These are phyloP conservation scores for Diarsia rubi DNA, from an alignment of 2,888 invertebrate genomes.

Conservation along the genomic window DNA sequence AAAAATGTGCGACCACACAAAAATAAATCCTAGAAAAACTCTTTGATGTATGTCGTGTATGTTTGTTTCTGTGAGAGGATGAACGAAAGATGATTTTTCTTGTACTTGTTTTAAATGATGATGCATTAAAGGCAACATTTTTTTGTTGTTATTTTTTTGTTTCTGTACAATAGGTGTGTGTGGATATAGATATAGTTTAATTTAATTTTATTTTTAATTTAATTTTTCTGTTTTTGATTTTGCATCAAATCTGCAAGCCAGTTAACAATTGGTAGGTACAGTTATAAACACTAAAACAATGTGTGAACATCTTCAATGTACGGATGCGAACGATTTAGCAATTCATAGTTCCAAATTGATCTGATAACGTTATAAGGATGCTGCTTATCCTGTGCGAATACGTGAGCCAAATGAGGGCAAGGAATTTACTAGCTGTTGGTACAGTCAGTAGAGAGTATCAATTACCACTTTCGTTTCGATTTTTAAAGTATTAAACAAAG, in stretches of 20 bases:
- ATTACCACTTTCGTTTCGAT: neutral
- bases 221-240: no score
- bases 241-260: neutral
- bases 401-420: constrained; percentile 36
- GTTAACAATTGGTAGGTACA: neutral
- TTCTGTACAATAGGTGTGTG: no score
- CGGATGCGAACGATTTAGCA: constrained; percentile 62
- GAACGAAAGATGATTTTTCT: no score
- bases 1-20: neutral
- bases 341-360: constrained; percentile 60
- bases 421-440: neutral
- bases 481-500: neutral
- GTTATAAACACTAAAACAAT: constrained; percentile 21
- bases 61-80: no score
- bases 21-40: neutral
- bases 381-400: constrained; percentile 58
- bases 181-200: no score
- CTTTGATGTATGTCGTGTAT: no score
- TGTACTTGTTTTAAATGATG: no score
- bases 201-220: no score
- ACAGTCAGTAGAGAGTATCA: neutral
- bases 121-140: no score
- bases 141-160: no score
- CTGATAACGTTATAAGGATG: constrained; percentile 55
- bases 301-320: constrained; percentile 33